Conservation (phyloP, 2,888 invertebrate species). For the Hymenopus coronatus region DNA sequence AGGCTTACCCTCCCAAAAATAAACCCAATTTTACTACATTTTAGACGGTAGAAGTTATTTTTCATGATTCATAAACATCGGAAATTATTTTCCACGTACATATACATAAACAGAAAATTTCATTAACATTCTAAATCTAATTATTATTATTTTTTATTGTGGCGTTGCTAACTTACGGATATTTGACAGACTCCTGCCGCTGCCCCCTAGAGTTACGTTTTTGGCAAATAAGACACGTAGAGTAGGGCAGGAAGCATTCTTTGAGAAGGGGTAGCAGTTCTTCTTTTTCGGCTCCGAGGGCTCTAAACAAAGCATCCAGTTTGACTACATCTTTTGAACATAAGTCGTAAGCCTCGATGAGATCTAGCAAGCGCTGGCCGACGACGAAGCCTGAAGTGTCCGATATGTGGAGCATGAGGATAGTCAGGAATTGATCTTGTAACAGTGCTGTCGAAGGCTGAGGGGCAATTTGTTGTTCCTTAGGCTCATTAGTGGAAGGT, state of each 20-base stretch:
- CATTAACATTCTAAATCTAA: too few relatives aligned
- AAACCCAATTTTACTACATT: too few relatives aligned
- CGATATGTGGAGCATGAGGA: neutral
- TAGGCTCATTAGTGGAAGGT: neutral
- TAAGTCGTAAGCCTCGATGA: neutral
- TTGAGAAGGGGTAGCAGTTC: neutral
- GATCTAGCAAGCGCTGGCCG: neutral
- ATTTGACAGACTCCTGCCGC: neutral
- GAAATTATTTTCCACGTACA: too few relatives aligned
- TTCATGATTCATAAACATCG: too few relatives aligned
- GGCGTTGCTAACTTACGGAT: neutral
- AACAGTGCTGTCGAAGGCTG: too few relatives aligned
- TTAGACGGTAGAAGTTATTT: too few relatives aligned
- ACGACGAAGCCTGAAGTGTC: neutral
- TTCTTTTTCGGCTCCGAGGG: neutral
- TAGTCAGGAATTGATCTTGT: neutral
- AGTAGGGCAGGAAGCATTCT: neutral
- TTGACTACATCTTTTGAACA: neutral
- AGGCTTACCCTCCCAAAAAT: too few relatives aligned
- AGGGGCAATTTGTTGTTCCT: neutral
- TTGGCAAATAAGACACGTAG: neutral
- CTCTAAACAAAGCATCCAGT: neutral
- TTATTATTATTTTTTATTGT: too few relatives aligned
- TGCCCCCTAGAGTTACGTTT: rapidly evolving
- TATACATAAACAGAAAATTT: too few relatives aligned